Percentiles rank a stretch among this genome's conserved stretches.
These are phyloP conservation scores for Tachyglossus aculeatus DNA, from an alignment of 2,797 vertebrate species.

Conservation along the genomic window DNA sequence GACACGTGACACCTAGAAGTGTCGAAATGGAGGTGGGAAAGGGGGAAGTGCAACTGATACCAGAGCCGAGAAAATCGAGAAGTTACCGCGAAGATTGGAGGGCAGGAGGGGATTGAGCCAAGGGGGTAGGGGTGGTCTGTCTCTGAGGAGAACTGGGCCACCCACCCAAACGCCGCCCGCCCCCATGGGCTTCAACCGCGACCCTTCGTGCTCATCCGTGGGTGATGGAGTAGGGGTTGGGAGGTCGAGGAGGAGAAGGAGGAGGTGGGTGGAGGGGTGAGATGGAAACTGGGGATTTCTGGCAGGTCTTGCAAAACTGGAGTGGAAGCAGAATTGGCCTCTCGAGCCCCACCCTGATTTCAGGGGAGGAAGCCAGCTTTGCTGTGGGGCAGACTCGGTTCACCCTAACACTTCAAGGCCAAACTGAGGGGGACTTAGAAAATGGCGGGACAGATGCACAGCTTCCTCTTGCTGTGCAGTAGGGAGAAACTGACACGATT, in stretches of 20 bases:
- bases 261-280: constrained; percentile 5
- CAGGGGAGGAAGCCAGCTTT: background rate
- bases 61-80: constrained; percentile 70
- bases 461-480: too few relatives aligned
- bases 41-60: constrained; percentile 54
- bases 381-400: too few relatives aligned
- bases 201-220: constrained; percentile 45
- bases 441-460: too few relatives aligned
- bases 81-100: constrained; percentile 69
- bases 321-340: constrained; percentile 21
- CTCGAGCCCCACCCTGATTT: constrained; percentile 10
- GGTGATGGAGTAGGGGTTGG: constrained; percentile 45
- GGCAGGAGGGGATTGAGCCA: constrained; percentile 55
- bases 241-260: constrained; percentile 31
- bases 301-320: constrained; percentile 29
- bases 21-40: constrained; percentile 68
- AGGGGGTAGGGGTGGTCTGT: constrained; percentile 47
- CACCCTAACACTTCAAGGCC: too few relatives aligned
- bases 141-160: constrained; percentile 35
- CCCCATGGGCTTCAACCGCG: constrained; percentile 39
- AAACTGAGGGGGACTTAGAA: too few relatives aligned
- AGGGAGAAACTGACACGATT: too few relatives aligned
- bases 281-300: constrained; percentile 23
- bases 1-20: constrained; percentile 71
- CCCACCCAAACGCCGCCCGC: constrained; percentile 37